Percentiles rank a stretch among this genome's conserved stretches.
These are phyloP conservation scores for Lepidochrysops patricia DNA, from an alignment of 2,888 invertebrate genomes.

Conservation along the genomic window DNA sequence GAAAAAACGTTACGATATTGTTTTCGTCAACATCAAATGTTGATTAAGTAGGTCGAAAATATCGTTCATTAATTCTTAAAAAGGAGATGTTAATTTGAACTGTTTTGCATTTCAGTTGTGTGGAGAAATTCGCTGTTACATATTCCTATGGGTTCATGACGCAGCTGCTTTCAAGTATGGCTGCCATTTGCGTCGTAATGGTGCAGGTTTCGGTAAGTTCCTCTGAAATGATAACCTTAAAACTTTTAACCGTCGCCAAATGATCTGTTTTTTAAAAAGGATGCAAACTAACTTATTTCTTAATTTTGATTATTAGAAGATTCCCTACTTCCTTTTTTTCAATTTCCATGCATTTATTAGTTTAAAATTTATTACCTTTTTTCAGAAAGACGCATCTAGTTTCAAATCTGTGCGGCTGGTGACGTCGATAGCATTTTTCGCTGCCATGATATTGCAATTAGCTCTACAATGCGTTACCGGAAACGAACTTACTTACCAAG, in stretches of 20 bases:
- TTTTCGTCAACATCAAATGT: constrained; percentile 56
- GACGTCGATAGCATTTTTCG: constrained; percentile 60
- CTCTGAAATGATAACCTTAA: constrained; percentile 4
- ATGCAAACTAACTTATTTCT: too few relatives aligned
- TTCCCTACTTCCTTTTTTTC: too few relatives aligned
- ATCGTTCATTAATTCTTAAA: constrained; percentile 25
- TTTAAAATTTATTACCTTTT: constrained; percentile 19
- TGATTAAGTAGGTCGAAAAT: constrained; percentile 56
- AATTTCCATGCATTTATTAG: too few relatives aligned
- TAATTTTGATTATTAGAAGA: too few relatives aligned
- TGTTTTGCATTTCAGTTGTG: constrained; percentile 55
- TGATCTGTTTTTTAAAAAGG: too few relatives aligned
- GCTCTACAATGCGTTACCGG: constrained; percentile 62
- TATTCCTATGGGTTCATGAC: constrained; percentile 69
- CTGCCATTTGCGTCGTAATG: constrained; percentile 68
- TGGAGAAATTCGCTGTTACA: constrained; percentile 54
- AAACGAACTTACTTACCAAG: constrained; percentile 57
- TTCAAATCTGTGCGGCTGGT: constrained; percentile 52
- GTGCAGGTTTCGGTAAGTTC: constrained; percentile 66
- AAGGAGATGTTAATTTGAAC: too few relatives aligned
- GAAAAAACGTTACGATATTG: constrained; percentile 43
- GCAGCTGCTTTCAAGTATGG: constrained; percentile 63
- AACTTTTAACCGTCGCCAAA: too few relatives aligned
- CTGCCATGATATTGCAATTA: constrained; percentile 59
- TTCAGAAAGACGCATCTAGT: constrained; percentile 60